A percentile compares a stretch with the other conserved stretches of the same genome.
Evolutionary conservation across 2,797 vertebrate species (phyloP).

Genomic region (Pipistrellus pygmaeus): DNA sequence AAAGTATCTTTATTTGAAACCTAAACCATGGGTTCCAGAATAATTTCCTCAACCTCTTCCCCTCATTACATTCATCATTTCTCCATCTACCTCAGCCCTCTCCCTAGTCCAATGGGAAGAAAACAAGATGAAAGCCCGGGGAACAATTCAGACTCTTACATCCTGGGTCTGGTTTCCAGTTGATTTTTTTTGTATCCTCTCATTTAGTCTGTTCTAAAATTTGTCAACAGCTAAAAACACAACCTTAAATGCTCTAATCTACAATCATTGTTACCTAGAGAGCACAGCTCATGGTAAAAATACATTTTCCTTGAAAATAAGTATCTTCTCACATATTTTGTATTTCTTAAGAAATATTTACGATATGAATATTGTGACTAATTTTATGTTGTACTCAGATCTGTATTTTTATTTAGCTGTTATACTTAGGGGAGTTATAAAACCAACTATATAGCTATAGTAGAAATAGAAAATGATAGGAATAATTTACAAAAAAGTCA

Average conservation of each 20-base stretch:
- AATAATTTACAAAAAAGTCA: neutral
- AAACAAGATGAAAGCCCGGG: neutral
- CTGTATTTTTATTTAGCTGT: constrained; percentile 66
- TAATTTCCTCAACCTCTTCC: constrained; percentile 58
- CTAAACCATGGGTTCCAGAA: neutral
- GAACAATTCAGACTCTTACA: constrained; percentile 62
- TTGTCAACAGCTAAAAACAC: constrained; percentile 39
- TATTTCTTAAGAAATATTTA: constrained; percentile 43
- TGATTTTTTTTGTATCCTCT: constrained; percentile 44
- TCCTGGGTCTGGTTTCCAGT: neutral
- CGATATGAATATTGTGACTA: neutral
- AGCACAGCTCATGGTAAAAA: constrained; percentile 77
- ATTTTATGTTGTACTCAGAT: constrained; percentile 46
- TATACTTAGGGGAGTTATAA: constrained; percentile 61
- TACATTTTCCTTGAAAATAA: constrained; percentile 55
- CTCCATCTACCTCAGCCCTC: neutral
- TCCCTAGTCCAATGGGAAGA: neutral
- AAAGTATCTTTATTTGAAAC: constrained; percentile 74
- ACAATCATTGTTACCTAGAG: constrained; percentile 75
- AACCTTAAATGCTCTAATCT: constrained; percentile 78
- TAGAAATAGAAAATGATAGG: neutral
- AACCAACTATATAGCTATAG: neutral
- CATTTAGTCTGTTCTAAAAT: constrained; percentile 72
- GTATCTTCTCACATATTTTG: constrained; percentile 63
- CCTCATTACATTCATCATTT: constrained; percentile 61